These are phyloP conservation scores for Hemistola chrysoprasaria DNA, from an alignment of 2,888 invertebrate species.

Conservation along the genomic window DNA sequence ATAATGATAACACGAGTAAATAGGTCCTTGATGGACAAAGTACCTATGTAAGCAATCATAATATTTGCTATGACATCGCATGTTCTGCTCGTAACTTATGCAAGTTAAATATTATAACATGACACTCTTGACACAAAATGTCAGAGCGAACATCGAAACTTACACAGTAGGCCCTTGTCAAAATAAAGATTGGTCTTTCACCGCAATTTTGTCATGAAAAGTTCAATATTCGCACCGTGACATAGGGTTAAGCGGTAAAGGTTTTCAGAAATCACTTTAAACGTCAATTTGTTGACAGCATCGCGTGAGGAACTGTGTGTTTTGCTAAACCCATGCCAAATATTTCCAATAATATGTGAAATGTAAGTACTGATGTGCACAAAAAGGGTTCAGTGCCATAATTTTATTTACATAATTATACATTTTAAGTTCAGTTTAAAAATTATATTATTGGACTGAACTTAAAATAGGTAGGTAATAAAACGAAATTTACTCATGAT, in stretches of 20 bases:
- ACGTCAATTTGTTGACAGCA: conserved; percentile 5
- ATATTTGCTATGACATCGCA: conserved; percentile 7
- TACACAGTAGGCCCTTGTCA: background rate
- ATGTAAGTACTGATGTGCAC: conserved; percentile 15
- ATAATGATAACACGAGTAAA: no score
- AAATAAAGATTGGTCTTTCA: background rate
- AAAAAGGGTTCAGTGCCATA: conserved; percentile 11
- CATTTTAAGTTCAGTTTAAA: no score
- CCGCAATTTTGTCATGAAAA: background rate
- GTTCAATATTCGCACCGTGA: conserved; percentile 1
- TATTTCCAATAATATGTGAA: conserved; percentile 25
- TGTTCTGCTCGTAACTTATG: conserved; percentile 12
- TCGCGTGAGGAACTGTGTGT: conserved; percentile 34
- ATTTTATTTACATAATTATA: background rate
- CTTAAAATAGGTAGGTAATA: no score
- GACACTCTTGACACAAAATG: conserved; percentile 21
- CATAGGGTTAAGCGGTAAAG: conserved; percentile 2
- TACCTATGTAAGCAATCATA: no score
- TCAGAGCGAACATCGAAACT: conserved; percentile 21
- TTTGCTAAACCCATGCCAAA: conserved; percentile 30
- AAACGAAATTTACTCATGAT: no score
- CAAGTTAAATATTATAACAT: conserved; percentile 12
- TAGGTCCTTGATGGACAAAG: no score
- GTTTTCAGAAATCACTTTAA: conserved; percentile 27
- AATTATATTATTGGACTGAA: no score